Evolutionary conservation across 2,113 vertebrate genomes (phyloP).

Genomic region (Pteronura brasiliensis): DNA sequence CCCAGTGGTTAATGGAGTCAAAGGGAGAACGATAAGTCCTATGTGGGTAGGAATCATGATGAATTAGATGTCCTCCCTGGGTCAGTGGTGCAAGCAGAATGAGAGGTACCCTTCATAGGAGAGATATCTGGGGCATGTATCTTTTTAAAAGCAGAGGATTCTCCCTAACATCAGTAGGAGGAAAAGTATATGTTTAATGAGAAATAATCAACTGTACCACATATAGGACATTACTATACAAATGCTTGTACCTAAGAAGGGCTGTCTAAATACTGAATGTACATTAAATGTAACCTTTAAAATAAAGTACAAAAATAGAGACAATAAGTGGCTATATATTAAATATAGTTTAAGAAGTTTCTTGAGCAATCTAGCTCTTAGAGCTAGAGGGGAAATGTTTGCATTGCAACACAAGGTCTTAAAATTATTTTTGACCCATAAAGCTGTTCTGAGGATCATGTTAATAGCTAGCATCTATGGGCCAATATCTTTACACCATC

Average conservation of each 20-base stretch:
- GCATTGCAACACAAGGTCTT: not conserved
- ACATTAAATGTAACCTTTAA: conserved; percentile 40
- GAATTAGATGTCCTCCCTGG: not conserved
- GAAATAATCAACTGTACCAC: conserved; percentile 50
- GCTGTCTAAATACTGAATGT: not conserved
- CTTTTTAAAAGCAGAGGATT: not conserved
- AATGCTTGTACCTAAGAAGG: conserved; percentile 48
- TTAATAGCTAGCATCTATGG: not conserved
- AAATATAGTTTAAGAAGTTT: conserved; percentile 28
- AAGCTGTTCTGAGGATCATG: not conserved
- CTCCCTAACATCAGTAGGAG: not conserved
- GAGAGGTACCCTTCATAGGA: not conserved
- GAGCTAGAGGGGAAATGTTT: not conserved
- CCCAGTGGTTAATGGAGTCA: not conserved
- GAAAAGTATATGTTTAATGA: not conserved
- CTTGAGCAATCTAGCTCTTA: not conserved
- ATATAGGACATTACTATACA: conserved; percentile 28
- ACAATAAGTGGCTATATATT: not conserved
- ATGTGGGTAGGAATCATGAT: not conserved
- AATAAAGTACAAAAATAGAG: not conserved
- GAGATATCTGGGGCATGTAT: not conserved
- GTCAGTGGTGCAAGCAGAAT: not conserved
- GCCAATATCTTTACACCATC: not conserved
- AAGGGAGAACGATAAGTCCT: not conserved
- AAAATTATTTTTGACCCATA: not conserved